Conservation (phyloP, 2,797 vertebrate genomes). For the Sandelia bainsii region DNA sequence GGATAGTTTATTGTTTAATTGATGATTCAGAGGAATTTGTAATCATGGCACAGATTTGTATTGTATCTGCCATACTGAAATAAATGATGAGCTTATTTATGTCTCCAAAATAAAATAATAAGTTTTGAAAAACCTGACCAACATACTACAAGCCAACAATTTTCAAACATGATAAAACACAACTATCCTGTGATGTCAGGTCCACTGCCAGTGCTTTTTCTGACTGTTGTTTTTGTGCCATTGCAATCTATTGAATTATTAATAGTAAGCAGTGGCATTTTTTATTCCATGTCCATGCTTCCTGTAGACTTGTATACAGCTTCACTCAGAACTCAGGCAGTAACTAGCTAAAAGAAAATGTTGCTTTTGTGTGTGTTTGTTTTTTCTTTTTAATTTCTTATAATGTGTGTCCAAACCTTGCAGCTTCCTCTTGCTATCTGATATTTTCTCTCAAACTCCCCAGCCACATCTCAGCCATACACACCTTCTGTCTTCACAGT, state of each 20-base stretch:
- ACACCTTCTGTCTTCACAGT: slow-evolving; percentile 76
- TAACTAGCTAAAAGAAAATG: slow-evolving; percentile 51
- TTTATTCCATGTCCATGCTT: slow-evolving; percentile 70
- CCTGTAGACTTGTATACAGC: slow-evolving; percentile 44
- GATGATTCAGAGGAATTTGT: not conserved
- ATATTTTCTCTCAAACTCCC: slow-evolving; percentile 60
- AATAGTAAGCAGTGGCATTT: slow-evolving; percentile 75
- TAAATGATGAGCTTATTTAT: slow-evolving; percentile 1
- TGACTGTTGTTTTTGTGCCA: slow-evolving; percentile 79
- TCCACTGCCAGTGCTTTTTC: slow-evolving; percentile 60
- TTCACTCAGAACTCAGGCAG: slow-evolving; percentile 67
- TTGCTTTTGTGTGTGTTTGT: slow-evolving; percentile 35
- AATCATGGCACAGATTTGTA: not conserved
- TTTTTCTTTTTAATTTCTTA: slow-evolving; percentile 28
- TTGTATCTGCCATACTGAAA: slow-evolving; percentile 2
- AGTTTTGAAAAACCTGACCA: slow-evolving; percentile 19
- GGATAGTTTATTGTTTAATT: not conserved
- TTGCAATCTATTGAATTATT: slow-evolving; percentile 82
- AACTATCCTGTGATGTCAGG: slow-evolving; percentile 55
- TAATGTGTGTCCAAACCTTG: slow-evolving; percentile 59
- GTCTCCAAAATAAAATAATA: not conserved
- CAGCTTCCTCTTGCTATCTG: slow-evolving; percentile 38
- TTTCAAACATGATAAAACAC: slow-evolving; percentile 58
- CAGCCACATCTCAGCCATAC: slow-evolving; percentile 57
- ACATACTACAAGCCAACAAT: slow-evolving; percentile 39